These are phyloP conservation scores for Campylorhamphus procurvoides DNA, from an alignment of 2,113 vertebrate species.

Conservation along the genomic window DNA sequence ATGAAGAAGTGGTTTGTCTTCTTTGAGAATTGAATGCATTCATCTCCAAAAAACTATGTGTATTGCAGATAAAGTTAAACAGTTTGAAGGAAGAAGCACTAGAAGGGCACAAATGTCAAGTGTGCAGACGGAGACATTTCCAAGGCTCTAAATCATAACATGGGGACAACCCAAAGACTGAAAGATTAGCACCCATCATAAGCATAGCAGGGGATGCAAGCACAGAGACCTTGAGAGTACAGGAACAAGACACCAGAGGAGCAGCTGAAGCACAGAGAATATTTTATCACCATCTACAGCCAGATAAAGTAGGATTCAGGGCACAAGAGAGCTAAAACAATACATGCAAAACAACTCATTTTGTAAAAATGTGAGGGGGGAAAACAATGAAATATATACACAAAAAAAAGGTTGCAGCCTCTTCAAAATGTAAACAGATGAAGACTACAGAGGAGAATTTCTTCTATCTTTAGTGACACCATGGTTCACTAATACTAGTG, in stretches of 20 bases:
- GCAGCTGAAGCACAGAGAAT: background rate
- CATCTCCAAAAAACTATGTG: background rate
- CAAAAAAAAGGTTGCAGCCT: fast-evolving
- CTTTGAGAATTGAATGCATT: background rate
- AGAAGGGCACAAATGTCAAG: background rate
- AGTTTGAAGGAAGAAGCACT: background rate
- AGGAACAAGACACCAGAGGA: background rate
- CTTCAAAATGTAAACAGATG: background rate
- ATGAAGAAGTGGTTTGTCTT: background rate
- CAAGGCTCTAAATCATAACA: background rate
- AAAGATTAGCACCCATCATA: background rate
- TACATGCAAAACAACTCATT: background rate
- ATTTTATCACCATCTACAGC: background rate
- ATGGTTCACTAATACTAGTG: fast-evolving
- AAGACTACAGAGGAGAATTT: background rate
- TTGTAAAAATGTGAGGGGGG: background rate
- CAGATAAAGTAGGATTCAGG: background rate
- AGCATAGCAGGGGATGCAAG: background rate
- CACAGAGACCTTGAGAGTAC: background rate
- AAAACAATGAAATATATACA: background rate
- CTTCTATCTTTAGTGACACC: background rate
- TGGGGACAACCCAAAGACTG: background rate
- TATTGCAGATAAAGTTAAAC: background rate
- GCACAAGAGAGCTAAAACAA: background rate
- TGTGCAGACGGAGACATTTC: background rate